Conservation (phyloP, 2,888 invertebrate genomes). For the Leucania comma region DNA sequence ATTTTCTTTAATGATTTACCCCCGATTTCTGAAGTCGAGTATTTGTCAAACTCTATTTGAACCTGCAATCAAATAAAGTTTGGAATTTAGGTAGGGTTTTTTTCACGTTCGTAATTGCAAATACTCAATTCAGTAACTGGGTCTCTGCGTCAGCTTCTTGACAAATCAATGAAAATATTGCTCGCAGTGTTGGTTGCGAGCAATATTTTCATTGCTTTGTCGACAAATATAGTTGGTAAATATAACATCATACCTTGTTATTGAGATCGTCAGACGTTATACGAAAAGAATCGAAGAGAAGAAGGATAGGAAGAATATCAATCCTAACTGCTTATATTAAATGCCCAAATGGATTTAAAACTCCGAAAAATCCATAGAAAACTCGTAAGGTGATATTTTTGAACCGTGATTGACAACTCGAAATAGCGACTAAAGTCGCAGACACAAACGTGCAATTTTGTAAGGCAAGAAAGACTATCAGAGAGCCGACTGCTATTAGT, state of each 20-base stretch:
- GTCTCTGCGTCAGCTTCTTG: neutral
- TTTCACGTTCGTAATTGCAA: neutral
- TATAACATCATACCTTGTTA: neutral
- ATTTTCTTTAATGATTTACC: neutral
- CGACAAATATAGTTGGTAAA: no score
- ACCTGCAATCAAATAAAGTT: neutral
- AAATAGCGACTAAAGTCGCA: no score
- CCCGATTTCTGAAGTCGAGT: neutral
- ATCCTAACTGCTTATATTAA: neutral
- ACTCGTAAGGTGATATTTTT: no score
- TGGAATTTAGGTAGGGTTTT: neutral
- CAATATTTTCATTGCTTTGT: no score
- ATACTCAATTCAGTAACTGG: neutral
- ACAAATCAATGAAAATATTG: neutral
- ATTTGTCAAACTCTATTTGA: slow-evolving; percentile 1
- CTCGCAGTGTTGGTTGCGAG: no score
- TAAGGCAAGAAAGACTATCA: no score
- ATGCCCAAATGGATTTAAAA: no score
- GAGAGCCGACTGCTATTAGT: no score
- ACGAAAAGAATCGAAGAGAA: neutral
- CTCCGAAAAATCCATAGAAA: no score
- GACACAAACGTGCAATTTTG: no score
- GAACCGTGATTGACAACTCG: no score
- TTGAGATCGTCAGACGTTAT: neutral
- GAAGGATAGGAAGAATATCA: neutral